These are phyloP conservation scores for Pissodes strobi DNA, from an alignment of 1,140 invertebrate genomes.

Conservation along the genomic window DNA sequence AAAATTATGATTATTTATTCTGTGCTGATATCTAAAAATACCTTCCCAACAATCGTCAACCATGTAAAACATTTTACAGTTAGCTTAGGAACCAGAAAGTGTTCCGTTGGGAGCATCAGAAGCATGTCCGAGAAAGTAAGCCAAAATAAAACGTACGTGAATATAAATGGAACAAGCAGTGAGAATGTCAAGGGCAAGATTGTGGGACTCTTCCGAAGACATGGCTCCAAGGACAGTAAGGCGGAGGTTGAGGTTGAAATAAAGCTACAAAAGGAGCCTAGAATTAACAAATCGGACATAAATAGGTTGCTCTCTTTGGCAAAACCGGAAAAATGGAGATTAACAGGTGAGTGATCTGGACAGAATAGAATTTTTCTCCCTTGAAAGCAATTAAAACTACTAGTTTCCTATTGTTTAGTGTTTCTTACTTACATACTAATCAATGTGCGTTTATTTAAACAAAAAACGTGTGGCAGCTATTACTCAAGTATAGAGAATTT, in stretches of 20 bases:
- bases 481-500: too few relatives aligned
- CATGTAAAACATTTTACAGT: conserved; percentile 27
- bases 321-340: conserved; percentile 73
- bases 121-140: conserved; percentile 44
- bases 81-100: conserved; percentile 13
- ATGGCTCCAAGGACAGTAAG: conserved; percentile 8
- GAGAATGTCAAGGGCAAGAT: conserved; percentile 21
- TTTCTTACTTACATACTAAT: too few relatives aligned
- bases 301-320: conserved; percentile 67
- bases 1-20: conserved; percentile 43
- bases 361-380: too few relatives aligned
- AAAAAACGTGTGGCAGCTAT: too few relatives aligned
- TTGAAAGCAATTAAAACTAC: too few relatives aligned
- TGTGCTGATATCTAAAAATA: conserved; percentile 38
- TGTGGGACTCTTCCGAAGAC: conserved; percentile 34
- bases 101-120: conserved; percentile 26
- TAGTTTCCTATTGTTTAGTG: too few relatives aligned
- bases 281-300: conserved; percentile 63
- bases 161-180: conserved; percentile 34
- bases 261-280: conserved; percentile 30
- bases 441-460: too few relatives aligned
- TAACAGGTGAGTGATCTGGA: conserved; percentile 58
- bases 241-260: conserved; percentile 8
- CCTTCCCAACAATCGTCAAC: conserved; percentile 35
- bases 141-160: conserved; percentile 42